Evolutionary conservation across 2,113 vertebrate species (phyloP), one percentile per base, ranked within the genome.

Genomic region (Xiphorhynchus elegans): DNA sequence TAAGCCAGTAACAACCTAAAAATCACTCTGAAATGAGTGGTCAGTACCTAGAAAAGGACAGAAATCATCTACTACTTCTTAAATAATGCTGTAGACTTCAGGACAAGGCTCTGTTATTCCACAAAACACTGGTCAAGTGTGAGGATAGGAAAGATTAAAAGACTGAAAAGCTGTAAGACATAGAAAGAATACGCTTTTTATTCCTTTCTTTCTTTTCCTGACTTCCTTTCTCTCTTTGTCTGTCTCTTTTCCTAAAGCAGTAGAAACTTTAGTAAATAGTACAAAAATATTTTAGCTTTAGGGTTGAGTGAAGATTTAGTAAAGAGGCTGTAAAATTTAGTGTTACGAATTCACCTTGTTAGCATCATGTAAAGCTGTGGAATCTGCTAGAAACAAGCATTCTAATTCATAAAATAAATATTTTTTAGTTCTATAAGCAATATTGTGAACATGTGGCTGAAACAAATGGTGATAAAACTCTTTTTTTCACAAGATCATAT

Each of bases 381-480:
- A 93, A 89, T 95, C 80, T 95, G 35, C 79, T 89, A 62, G 82
- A 92, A 95, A 85, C 28, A 21, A 44, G 18, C 33, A 78, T 78
- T 94, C 40, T 89, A 95, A 96, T 84, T 70, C n/a, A 6, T 75
- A 87, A 87, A 29, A 95, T 95, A 97, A 97, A 96, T 92, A 97
- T 70, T 95, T 81, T 92, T 95, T 50, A 50, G 35, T 89, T 96
- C 77, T 95, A 80, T 95, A 95, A 96, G 88, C 95, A 95, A 75
- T 62, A 75, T 49, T 74, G 55, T 80, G 73, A 96, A 97, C 95
- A 96, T 95, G 73, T 92, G 90, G 63, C 68, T 89, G 49, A 96
- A 96, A 81, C 56, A 91, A 96, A 94, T 78, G 56, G 81, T 63
- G 55, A 95, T 84, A 88, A 93, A 94, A 88, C 29, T 79, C 60